Evolutionary conservation across 2,113 vertebrate genomes (phyloP).

Genomic region (Lutjanus erythropterus): DNA sequence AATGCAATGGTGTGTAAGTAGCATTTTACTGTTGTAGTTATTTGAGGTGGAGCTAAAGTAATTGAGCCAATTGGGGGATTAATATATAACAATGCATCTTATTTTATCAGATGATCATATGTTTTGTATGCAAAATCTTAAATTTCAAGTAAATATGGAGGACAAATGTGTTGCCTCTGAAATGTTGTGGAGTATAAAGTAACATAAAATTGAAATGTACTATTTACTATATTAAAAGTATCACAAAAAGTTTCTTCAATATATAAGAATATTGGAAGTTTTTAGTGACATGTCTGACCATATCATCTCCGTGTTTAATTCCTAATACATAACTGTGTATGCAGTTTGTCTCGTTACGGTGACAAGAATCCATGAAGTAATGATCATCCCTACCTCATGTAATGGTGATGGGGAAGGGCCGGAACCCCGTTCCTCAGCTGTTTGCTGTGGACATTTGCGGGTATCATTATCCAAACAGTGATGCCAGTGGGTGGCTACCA

Average conservation of each 20-base stretch:
- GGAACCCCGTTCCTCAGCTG: conserved; percentile 63
- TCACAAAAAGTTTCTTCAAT: conserved; percentile 1
- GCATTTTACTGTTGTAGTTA: background rate
- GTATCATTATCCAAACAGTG: conserved; percentile 83
- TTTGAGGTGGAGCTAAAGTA: too few species aligned
- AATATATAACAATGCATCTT: background rate
- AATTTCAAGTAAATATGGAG: background rate
- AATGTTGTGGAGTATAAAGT: background rate
- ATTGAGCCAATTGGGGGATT: background rate
- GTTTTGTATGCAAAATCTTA: background rate
- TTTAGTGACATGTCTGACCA: background rate
- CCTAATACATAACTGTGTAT: background rate
- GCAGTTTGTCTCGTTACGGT: conserved; percentile 11
- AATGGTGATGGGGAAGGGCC: conserved; percentile 53
- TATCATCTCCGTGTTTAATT: conserved; percentile 16
- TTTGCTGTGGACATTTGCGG: conserved; percentile 84
- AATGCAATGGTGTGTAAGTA: background rate
- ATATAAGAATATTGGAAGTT: background rate
- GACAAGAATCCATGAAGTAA: conserved; percentile 59
- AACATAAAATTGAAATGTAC: too few species aligned
- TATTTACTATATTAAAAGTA: too few species aligned
- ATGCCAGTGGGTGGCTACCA: conserved; percentile 84
- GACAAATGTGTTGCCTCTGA: background rate
- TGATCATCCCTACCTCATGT: conserved; percentile 65
- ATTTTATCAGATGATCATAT: background rate